Evolutionary conservation across 2,797 vertebrate genomes (phyloP).

Genomic region (Forpus xanthops): DNA sequence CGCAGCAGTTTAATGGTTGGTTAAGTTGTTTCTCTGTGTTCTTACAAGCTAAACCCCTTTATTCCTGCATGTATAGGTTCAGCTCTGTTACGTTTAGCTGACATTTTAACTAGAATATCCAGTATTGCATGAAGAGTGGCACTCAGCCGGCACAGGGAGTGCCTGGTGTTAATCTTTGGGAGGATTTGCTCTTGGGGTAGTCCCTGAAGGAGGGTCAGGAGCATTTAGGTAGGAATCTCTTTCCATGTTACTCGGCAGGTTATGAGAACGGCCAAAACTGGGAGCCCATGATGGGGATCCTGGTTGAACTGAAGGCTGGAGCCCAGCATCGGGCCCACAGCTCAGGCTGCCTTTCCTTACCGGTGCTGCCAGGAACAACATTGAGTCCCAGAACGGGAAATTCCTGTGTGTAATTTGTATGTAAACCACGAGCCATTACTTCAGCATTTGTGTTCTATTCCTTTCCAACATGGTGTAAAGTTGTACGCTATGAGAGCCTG

Average conservation of each 20-base stretch:
- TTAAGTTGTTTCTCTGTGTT: background rate
- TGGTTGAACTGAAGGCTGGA: background rate
- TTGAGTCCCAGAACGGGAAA: background rate
- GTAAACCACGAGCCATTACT: background rate
- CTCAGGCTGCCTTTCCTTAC: background rate
- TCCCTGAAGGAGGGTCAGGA: background rate
- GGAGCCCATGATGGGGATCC: background rate
- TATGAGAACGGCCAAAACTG: background rate
- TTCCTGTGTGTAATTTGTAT: background rate
- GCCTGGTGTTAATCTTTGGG: rapidly evolving
- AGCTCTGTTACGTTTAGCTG: background rate
- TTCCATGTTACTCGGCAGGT: background rate
- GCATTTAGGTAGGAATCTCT: background rate
- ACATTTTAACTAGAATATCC: background rate
- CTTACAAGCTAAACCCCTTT: background rate
- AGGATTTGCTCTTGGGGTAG: background rate
- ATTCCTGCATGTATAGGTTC: background rate
- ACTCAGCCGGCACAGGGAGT: rapidly evolving
- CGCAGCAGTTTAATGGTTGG: background rate
- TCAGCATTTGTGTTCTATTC: background rate
- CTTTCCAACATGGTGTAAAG: background rate
- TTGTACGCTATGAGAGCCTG: background rate
- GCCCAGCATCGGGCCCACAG: background rate
- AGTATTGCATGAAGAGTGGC: background rate
- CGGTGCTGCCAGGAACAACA: background rate